A percentile compares a stretch with the other conserved stretches of the same genome.
Evolutionary conservation across 1,140 invertebrate species (phyloP).

Genomic region (Laupala kohalensis): DNA sequence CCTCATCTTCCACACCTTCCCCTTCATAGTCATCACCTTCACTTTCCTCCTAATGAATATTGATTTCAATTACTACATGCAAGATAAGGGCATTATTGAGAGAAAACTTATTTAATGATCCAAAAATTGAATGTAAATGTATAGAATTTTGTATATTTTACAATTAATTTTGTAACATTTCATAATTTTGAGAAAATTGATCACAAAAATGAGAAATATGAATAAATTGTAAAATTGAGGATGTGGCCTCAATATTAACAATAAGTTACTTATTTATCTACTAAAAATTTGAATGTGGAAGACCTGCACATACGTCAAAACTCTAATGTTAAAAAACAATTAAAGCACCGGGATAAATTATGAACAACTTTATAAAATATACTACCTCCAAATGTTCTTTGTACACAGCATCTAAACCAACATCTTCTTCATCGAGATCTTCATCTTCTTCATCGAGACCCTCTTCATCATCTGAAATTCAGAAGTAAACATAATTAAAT

Average conservation of each 20-base stretch:
- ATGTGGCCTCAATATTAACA: too few species aligned
- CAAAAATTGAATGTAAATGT: neutral
- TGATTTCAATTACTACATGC: too few species aligned
- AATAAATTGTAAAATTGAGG: too few species aligned
- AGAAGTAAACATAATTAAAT: neutral
- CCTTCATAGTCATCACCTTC: slow-evolving; percentile 48
- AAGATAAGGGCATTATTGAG: neutral
- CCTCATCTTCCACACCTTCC: slow-evolving; percentile 45
- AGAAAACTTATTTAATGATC: neutral
- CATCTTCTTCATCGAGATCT: slow-evolving; percentile 31
- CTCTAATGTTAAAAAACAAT: too few species aligned
- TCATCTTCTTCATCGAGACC: slow-evolving; percentile 28
- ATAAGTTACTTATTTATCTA: too few species aligned
- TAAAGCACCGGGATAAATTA: too few species aligned
- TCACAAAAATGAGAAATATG: too few species aligned
- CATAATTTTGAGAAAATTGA: too few species aligned
- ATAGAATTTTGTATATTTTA: too few species aligned
- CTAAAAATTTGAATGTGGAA: too few species aligned
- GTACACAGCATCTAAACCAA: slow-evolving; percentile 56
- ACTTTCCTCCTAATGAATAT: slow-evolving; percentile 41
- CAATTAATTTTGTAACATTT: too few species aligned
- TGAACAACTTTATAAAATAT: neutral
- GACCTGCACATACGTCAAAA: too few species aligned
- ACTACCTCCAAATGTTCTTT: slow-evolving; percentile 52
- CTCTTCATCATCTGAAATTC: slow-evolving; percentile 8